A percentile compares a stretch with the other conserved stretches of the same genome.
phyloP scores from a whole-genome alignment of 2,888 invertebrate species.

The Lepeophtheirus nordmannii region DNA sequence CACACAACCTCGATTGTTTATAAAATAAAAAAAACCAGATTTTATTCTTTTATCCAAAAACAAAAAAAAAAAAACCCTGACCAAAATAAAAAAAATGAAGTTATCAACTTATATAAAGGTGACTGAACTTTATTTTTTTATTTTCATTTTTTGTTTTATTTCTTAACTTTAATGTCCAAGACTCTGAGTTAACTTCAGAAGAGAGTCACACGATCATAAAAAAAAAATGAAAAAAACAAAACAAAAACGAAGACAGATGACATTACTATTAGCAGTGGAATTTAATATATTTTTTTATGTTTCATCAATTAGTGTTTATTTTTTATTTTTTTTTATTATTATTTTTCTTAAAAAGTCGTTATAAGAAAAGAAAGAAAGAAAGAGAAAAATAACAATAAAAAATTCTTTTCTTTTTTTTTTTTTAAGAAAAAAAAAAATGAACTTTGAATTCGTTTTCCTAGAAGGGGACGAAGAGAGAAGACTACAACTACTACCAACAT shows the following conservation, averaged over 20 bases:
- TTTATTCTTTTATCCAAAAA: not conserved
- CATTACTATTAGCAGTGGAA: slow-evolving; percentile 4
- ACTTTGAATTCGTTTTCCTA: not conserved
- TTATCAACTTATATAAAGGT: not conserved
- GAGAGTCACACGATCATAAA: not conserved
- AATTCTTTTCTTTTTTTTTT: not conserved
- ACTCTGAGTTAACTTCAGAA: not conserved
- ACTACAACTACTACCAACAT: too few relatives aligned
- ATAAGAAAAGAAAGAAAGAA: not conserved
- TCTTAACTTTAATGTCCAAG: too few relatives aligned
- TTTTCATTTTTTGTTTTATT: too few relatives aligned
- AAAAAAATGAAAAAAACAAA: too few relatives aligned
- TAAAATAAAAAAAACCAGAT: too few relatives aligned
- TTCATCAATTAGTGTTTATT: slow-evolving; percentile 1
- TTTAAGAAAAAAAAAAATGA: not conserved
- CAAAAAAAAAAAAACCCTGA: not conserved
- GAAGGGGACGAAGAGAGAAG: too few relatives aligned
- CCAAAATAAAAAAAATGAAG: not conserved
- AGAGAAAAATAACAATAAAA: not conserved
- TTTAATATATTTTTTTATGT: not conserved
- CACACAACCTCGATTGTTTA: too few relatives aligned
- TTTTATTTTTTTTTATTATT: too few relatives aligned
- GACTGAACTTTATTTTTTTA: not conserved
- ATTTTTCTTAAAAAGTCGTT: not conserved
- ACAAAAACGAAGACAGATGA: slow-evolving; percentile 3